A percentile compares a stretch with the other conserved stretches of the same genome.
Conservation (phyloP, 2,888 invertebrate species). For the Folsomia candida region DNA sequence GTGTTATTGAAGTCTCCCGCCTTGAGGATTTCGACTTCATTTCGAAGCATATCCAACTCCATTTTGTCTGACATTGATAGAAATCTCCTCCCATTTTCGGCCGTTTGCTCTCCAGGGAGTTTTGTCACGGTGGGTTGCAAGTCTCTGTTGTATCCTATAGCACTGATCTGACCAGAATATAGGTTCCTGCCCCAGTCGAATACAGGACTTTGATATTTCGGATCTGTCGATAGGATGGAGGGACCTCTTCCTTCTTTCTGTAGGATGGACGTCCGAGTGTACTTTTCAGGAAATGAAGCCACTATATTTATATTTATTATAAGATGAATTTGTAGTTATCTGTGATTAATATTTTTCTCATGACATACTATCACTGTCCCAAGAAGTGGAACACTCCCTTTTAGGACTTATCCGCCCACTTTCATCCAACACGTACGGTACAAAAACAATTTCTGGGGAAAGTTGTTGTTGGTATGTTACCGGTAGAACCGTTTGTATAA, state of each 20-base stretch:
- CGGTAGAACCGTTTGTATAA: no score
- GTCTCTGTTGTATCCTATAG: background rate
- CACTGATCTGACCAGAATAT: background rate
- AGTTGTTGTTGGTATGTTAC: background rate
- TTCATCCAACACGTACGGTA: no score
- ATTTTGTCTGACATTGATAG: background rate
- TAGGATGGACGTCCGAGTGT: background rate
- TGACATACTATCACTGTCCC: no score
- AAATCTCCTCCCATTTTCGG: background rate
- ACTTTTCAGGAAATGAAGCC: background rate
- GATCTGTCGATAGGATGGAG: conserved; percentile 4
- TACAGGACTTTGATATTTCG: background rate
- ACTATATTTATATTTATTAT: no score
- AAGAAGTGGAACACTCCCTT: no score
- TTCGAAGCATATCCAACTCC: background rate
- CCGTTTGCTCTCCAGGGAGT: background rate
- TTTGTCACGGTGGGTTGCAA: background rate
- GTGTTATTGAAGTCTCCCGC: background rate
- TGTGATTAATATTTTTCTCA: no score
- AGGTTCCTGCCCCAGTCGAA: background rate
- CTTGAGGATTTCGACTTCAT: background rate
- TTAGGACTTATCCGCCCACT: no score
- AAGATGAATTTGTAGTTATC: no score
- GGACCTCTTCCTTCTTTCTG: conserved; percentile 1
- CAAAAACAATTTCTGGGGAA: no score